Percentiles rank a stretch among this genome's conserved stretches.
These are phyloP conservation scores for Cryptocephalus primarius DNA, from an alignment of 2,888 invertebrate genomes.

Conservation along the genomic window DNA sequence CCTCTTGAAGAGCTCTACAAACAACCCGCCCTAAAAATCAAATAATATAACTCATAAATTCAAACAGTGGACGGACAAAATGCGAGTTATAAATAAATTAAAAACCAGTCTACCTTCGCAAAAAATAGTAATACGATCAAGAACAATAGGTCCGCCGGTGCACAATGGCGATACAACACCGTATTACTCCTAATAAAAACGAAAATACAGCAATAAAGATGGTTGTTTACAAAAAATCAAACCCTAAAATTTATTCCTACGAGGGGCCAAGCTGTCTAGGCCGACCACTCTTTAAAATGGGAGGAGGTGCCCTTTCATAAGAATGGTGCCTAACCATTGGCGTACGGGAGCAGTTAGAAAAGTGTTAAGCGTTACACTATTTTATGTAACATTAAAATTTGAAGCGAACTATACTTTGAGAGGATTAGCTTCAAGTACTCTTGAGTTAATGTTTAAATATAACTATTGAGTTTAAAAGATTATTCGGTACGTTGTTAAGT, in stretches of 20 bases:
- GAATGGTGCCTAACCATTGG: slow-evolving; percentile 30
- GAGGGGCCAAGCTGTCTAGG: slow-evolving; percentile 35
- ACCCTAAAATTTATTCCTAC: slow-evolving; percentile 29
- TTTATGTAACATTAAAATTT: no score
- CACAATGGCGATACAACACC: slow-evolving; percentile 24
- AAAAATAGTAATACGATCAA: slow-evolving; percentile 15
- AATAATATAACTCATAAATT: slow-evolving; percentile 10
- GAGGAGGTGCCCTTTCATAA: slow-evolving; percentile 8
- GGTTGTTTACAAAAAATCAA: slow-evolving; percentile 30
- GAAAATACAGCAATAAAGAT: slow-evolving; percentile 28
- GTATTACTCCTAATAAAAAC: slow-evolving; percentile 24
- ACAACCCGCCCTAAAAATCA: slow-evolving; percentile 16
- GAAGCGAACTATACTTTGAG: no score
- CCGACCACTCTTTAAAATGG: slow-evolving; percentile 8
- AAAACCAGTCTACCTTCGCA: slow-evolving; percentile 15
- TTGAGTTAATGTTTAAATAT: no score
- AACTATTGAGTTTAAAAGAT: no score
- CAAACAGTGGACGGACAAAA: neutral
- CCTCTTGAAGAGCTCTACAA: slow-evolving; percentile 5
- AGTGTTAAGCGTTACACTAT: neutral
- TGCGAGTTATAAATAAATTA: slow-evolving; percentile 20
- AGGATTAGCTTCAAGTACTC: no score
- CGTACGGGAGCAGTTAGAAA: slow-evolving; percentile 9
- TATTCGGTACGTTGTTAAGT: no score
- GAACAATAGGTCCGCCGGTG: slow-evolving; percentile 27